Conservation (phyloP, 1,140 invertebrate genomes). For the Helicoverpa zea region DNA sequence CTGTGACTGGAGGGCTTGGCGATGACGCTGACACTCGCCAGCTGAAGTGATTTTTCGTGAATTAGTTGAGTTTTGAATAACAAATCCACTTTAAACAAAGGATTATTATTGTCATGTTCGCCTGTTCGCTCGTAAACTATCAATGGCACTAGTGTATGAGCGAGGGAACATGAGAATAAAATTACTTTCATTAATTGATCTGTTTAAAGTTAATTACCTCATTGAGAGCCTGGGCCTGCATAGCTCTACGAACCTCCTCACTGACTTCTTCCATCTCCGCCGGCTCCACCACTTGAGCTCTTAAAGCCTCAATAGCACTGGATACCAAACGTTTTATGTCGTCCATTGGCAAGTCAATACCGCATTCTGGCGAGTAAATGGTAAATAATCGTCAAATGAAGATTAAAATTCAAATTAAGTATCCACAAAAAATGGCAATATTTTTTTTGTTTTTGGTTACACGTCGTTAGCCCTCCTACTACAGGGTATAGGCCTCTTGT, state of each 20-base stretch:
- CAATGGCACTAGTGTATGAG: not conserved
- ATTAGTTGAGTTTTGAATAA: no score
- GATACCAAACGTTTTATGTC: constrained; percentile 65
- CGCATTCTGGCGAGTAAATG: constrained; percentile 71
- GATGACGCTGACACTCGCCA: no score
- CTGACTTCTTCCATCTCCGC: constrained; percentile 65
- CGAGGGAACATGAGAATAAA: not conserved
- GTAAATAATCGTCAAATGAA: not conserved
- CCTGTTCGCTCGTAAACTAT: no score
- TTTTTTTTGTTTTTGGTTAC: no score
- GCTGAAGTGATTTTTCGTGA: no score
- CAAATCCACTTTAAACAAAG: no score
- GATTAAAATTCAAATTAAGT: not conserved
- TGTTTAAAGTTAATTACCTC: not conserved
- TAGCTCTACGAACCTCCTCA: constrained; percentile 56
- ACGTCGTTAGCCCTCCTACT: no score
- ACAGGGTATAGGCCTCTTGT: no score
- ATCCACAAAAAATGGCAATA: not conserved
- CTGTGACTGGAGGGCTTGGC: no score
- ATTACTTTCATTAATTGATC: not conserved
- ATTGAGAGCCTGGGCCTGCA: not conserved
- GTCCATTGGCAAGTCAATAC: constrained; percentile 63
- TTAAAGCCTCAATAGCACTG: constrained; percentile 70
- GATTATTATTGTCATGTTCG: no score
- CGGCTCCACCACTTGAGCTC: constrained; percentile 68